These are phyloP conservation scores for Neocloeon triangulifer DNA, from an alignment of 1,140 invertebrate species.

Conservation along the genomic window DNA sequence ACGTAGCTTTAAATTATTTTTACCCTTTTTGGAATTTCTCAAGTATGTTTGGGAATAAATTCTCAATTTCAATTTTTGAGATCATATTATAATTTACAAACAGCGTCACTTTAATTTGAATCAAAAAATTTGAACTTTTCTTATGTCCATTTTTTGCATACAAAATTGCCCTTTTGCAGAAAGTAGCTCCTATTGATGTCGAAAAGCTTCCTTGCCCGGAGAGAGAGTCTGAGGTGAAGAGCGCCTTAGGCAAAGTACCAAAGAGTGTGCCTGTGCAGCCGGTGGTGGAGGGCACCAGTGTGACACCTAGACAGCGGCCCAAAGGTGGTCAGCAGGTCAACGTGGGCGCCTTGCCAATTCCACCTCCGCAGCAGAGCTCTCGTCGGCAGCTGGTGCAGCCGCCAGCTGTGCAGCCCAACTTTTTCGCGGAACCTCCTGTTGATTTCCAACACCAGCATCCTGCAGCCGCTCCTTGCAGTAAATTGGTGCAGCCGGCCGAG, in stretches of 20 bases:
- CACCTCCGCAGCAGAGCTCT: no score
- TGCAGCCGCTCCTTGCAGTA: background rate
- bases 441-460: constrained; percentile 1
- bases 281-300: constrained; percentile 48
- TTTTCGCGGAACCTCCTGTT: constrained; percentile 6
- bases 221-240: constrained; percentile 39
- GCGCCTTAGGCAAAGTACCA: no score
- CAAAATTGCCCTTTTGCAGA: constrained; percentile 21
- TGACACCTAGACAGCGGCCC: constrained; percentile 63
- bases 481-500: no score
- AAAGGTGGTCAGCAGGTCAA: constrained; percentile 21
- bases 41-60: no score
- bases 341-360: no score
- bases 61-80: no score
- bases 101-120: no score
- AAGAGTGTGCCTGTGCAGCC: constrained; percentile 19
- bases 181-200: constrained; percentile 33
- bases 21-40: no score
- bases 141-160: background rate
- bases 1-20: constrained; percentile 14
- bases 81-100: no score
- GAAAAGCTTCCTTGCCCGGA: constrained; percentile 36
- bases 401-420: constrained; percentile 8
- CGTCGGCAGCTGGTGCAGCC: constrained; percentile 10
- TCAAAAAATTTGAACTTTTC: no score